Evolutionary conservation across 2,797 vertebrate species (phyloP).

Genomic region (Coendou prehensilis): DNA sequence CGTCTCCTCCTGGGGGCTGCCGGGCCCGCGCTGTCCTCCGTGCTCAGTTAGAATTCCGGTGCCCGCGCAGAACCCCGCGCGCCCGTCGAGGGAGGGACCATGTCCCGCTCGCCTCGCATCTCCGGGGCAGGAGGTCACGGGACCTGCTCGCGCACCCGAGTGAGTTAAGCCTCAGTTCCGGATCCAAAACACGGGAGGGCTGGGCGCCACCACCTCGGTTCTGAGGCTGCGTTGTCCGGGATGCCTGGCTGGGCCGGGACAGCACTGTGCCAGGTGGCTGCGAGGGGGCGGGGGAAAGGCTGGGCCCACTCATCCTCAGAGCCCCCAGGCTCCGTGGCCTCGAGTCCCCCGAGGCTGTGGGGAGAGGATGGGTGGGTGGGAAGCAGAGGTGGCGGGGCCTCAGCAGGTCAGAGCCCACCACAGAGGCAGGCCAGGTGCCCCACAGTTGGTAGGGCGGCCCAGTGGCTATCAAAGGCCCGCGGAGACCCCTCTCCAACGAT

Average conservation of each 20-base stretch:
- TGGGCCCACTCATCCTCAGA: not conserved
- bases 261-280: fast-evolving
- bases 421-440: not conserved
- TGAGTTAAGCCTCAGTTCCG: not conserved
- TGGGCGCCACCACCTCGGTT: not conserved
- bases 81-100: not conserved
- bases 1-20: not conserved
- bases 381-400: not conserved
- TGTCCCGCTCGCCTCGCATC: not conserved
- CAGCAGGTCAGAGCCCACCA: not conserved
- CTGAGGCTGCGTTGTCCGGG: not conserved
- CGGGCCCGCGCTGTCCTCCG: fast-evolving
- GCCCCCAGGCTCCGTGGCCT: fast-evolving
- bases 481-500: not conserved
- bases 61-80: no score
- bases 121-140: not conserved
- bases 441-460: not conserved
- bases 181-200: not conserved
- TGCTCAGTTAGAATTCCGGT: not conserved
- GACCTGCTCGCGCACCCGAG: not conserved
- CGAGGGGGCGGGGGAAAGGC: not conserved
- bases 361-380: no score
- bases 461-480: constrained; percentile 57
- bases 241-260: not conserved
- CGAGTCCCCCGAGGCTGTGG: not conserved